Evolutionary conservation across 1,140 invertebrate genomes (phyloP), one percentile per base, ranked within the genome.

Genomic region (Ooceraea biroi): DNA sequence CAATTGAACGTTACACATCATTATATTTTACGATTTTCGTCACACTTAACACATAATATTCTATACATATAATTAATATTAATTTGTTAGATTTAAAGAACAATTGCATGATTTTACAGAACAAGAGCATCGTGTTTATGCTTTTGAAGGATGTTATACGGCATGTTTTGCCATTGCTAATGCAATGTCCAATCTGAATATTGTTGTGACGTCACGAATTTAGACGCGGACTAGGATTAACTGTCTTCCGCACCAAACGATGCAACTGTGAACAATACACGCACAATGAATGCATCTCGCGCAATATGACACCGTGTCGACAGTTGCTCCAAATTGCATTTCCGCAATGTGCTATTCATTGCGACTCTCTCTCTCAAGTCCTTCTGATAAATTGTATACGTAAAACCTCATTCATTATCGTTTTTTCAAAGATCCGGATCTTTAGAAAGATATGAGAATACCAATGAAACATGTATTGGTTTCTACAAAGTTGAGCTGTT

Each of bases 181-280:
- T 19, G 8, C 44, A 8, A 63, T 76, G 58, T 76, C 73, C 71
- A 86, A 85, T 76, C 57, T 86, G 19, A 52, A 17, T 41, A 86
- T 82, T 82, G 84, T 74, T 55, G 22, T 27, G 57, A 76, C 65
- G 63, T 86, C 44, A 72, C 72, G 58, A 83, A 63, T 83, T 83
- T 60, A 83, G 85, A 72, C 69, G 30, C n/a, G 57, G 80, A 55
- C 52, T 76, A 30, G 57, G 69, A 86, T 86, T 83, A 82, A 58
- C 57, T 71, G 46, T 69, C 73, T 85, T 82, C 68, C 41, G 41
- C 73, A 63, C 55, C 69, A 72, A 30, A 60, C 25, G 61, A 22
- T 57, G 57, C n/a, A 83, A 55, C 73, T 84, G 55, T 17, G 22
- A 84, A 85, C 84, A 76, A 87, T 77, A 68, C 27, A 19, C 30